Evolutionary conservation across 2,797 vertebrate genomes (phyloP), one percentile per base, ranked within the genome.

Genomic region (Forpus xanthops): DNA sequence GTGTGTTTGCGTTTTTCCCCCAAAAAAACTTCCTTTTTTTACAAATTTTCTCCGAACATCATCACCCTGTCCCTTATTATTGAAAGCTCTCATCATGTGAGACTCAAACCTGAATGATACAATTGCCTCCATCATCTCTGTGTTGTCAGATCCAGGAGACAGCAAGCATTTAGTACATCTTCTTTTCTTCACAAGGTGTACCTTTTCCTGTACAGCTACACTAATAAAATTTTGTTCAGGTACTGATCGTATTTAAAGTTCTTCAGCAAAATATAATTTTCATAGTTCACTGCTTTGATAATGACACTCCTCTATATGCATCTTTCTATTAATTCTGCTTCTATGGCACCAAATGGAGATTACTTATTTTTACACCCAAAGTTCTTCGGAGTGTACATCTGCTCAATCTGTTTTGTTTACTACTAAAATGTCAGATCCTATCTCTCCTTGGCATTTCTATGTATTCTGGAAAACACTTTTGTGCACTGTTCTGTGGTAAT

Each of bases 181-280:
- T 18, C 30, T 67, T 93, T 82, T n/a, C 24, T 25, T 65, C 52
- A 66, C 47, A 55, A 62, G 47, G 37, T 90, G 10, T 44, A 71
- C 56, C 5, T 66, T 90, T 87, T 64, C 41, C 65, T 28, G 17
- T 74, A 47, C 15, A 90, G 71, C 27, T 74, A 78, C 41, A 21
- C 18, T 83, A 78, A 83, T 64, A 75, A 94, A 75, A 20, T 95
- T 89, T 78, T 49, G 68, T 84, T 84, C 79, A 75, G 27, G 30
- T 88, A 90, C 62, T 91, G 6, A 8, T 68, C 27, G 37, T 72
- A 91, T 72, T 84, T 50, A 66, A 94, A 81, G 10, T 52, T 8
- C 39, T 90, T 68, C 58, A 61, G 53, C 58, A 89, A 90, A 93
- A 93, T 77, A 81, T 50, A 25, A 67, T 91, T 93, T 94, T 93